A percentile compares a stretch with the other conserved stretches of the same genome.
phyloP scores from a whole-genome alignment of 1,140 invertebrate genomes.

The Oryzaephilus surinamensis region DNA sequence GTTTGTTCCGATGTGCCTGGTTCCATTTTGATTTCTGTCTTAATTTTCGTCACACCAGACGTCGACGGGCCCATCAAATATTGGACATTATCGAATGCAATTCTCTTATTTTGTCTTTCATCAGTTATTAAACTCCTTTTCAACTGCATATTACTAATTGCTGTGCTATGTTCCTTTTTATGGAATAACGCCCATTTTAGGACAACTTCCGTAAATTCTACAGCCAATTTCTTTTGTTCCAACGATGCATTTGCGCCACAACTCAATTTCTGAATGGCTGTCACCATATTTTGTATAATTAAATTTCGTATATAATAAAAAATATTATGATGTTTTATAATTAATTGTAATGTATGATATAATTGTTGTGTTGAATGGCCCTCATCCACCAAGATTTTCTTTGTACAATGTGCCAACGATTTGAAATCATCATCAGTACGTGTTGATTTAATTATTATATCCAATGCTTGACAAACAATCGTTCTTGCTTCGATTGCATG shows the following conservation, averaged over 20 bases:
- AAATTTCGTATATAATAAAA: constrained; percentile 95
- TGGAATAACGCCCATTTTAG: constrained; percentile 90
- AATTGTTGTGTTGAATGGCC: constrained; percentile 91
- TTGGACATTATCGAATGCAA: too few relatives aligned
- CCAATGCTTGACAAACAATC: constrained; percentile 88
- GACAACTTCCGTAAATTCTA: constrained; percentile 95
- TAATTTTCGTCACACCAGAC: constrained; percentile 8
- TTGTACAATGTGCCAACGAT: constrained; percentile 96
- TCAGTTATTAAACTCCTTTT: constrained; percentile 8
- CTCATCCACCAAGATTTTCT: constrained; percentile 97
- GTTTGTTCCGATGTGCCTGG: constrained; percentile 74
- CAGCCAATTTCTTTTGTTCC: constrained; percentile 84
- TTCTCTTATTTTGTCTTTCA: constrained; percentile 18
- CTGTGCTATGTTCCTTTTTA: constrained; percentile 22
- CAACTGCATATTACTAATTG: constrained; percentile 12
- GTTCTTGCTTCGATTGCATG: constrained; percentile 86
- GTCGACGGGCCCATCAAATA: too few relatives aligned
- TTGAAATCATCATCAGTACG: constrained; percentile 95
- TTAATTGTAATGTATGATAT: constrained; percentile 89
- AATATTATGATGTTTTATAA: constrained; percentile 90
- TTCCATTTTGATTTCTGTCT: constrained; percentile 37
- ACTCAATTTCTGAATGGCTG: constrained; percentile 83
- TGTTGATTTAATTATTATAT: constrained; percentile 94
- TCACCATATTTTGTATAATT: constrained; percentile 89
- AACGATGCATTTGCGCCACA: constrained; percentile 81